Evolutionary conservation across 2,113 vertebrate species (phyloP), one percentile per base, ranked within the genome.

Genomic region (Serilophus lunatus): DNA sequence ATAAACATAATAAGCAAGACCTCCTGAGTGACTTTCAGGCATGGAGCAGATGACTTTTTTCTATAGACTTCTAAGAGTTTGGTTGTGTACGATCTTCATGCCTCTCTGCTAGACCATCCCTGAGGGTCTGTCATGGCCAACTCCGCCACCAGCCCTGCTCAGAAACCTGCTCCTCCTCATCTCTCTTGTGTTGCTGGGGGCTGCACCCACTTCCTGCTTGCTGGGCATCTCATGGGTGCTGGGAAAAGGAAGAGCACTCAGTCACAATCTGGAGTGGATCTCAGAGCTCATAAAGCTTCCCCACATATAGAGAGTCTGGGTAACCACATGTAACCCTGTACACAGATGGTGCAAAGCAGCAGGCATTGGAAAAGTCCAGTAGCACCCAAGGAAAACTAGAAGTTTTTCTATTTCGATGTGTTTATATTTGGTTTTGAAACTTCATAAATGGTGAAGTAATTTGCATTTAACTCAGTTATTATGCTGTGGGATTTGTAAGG

Each of bases 391-490:
- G 18, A 88, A 92, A 86, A 47, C 0, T 25, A 80, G n/a, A 31
- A 6, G 9, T 26, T 82, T 84, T 88, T 5, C 5, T 22, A 31
- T 87, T 92, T 82, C 79, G 88, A 63, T 92, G 79, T 36, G 84
- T 79, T 91, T 85, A 82, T 40, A 47, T 22, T 47, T 47, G 45
- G 8, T 47, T 22, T 66, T 53, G 61, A 93, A 88, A 93, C 6
- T 1, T 85, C 74, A 72, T 59, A 72, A 92, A 94, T 80, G 25
- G 90, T 7, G 3, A 86, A 42, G 50, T 69, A 77, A 96, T 96
- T 86, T 90, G 31, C 42, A 42, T 92, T 95, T 96, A 92, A 93
- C 54, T 92, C 50, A 45, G 93, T 95, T 94, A 65, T 38, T 90
- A 42, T 45, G 28, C 15, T 82, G 45, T 90, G 70, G 79, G 82